Conservation (phyloP, 1,140 invertebrate genomes). For the Cotesia typhae region DNA sequence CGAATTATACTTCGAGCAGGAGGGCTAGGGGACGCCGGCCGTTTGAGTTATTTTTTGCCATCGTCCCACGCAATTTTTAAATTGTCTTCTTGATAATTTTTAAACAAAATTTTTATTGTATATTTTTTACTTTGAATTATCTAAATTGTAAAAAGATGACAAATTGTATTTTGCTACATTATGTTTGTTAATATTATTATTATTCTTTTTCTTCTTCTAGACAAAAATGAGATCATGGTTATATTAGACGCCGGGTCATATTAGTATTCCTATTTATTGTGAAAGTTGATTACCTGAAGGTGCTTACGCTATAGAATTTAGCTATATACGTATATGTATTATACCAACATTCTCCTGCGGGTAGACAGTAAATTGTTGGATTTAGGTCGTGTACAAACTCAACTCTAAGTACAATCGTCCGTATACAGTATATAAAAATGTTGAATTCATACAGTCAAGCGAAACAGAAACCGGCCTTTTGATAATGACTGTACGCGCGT, state of each 20-base stretch:
- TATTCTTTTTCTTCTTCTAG: neutral
- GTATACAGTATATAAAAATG: neutral
- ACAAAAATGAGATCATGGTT: neutral
- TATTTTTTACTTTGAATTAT: conserved; percentile 35
- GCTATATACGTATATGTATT: no score
- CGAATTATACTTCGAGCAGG: conserved; percentile 7
- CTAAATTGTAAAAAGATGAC: conserved; percentile 8
- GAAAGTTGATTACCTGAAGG: conserved; percentile 19
- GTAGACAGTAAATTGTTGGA: conserved; percentile 6
- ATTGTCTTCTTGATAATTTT: conserved; percentile 12
- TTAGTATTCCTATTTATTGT: conserved; percentile 5
- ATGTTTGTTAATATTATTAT: no score
- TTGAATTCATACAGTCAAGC: neutral
- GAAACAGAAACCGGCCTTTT: conserved; percentile 39
- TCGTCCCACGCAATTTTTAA: conserved; percentile 37
- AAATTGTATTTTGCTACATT: no score
- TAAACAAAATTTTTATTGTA: conserved; percentile 15
- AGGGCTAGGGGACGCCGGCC: conserved; percentile 43
- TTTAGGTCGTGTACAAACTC: conserved; percentile 11
- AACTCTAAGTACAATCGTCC: neutral
- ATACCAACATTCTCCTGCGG: neutral
- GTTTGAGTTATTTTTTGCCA: conserved; percentile 41
- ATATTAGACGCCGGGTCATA: conserved; percentile 11
- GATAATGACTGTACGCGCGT: conserved; percentile 42
- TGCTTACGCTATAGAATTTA: neutral